Base-by-base conservation (phyloP, 2,797 vertebrate genomes). In the Dromococcyx pavoninus region DNA sequence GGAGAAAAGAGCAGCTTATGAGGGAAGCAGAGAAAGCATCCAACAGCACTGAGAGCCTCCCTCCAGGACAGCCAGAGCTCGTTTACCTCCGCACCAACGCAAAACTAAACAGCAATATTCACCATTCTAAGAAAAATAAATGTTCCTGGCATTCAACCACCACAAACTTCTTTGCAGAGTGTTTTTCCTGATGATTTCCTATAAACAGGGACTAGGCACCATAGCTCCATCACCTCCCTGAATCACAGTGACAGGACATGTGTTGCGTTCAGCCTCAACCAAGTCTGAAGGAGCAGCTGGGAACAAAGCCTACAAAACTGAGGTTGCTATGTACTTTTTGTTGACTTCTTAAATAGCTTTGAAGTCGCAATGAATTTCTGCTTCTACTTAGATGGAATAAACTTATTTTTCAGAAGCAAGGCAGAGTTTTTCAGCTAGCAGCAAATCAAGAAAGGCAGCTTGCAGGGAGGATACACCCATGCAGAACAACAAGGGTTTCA, bases 391-490 rank as follows among this genome's bases (percentile, higher is more conserved):
- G 39, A 75, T 43, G 15, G 28, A 81, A 90, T 15, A 70, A 78
- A 48, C 10, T 13, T n/a, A 32, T 15, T 82, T 86, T 79, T 41
- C 60, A 91, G 62, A 83, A 86, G 71, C 7, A 37, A 64, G n/a
- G 35, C 21, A 10, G 28, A 0, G 0, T 22, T 82, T 82, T 78
- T 74, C 35, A 82, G 41, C 33, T 41, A 86, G 41, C 53, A 80
- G 41, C 18, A 91, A 32, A 82, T 27, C 53, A 35, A 21, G 50
- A 83, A 73, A 82, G 28, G 33, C 32, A 89, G 28, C 48, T 73
- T 43, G 33, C 7, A 79, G 10, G 3, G 11, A 37, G 17, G 3
- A 61, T 25, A 41, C 4, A 18, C 12, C 27, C 2, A 0, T 2
- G 1, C 17, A 14, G 69, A 44, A 57, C 2, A 44, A 11, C 44